Percentiles rank a stretch among this genome's conserved stretches.
phyloP scores from a whole-genome alignment of 2,113 vertebrate genomes.

The Myiopsitta monachus region DNA sequence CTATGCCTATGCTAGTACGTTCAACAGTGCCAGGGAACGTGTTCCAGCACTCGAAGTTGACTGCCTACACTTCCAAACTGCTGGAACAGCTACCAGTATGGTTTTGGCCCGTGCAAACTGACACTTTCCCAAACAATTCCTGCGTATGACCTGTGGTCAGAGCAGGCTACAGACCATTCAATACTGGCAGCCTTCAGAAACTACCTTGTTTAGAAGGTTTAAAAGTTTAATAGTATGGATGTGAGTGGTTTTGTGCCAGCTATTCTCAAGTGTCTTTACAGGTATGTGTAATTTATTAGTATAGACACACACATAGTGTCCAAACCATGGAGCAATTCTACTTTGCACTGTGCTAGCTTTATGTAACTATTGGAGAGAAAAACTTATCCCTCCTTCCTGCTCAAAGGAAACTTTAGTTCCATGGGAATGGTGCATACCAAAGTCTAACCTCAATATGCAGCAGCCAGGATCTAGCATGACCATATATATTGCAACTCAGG shows the following conservation, averaged over 20 bases:
- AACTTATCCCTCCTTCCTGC: fast-evolving
- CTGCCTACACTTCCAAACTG: conserved; percentile 1
- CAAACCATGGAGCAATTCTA: not conserved
- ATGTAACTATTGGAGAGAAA: not conserved
- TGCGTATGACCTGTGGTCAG: conserved; percentile 16
- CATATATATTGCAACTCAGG: not conserved
- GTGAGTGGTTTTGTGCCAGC: not conserved
- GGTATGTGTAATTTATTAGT: not conserved
- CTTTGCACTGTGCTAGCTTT: not conserved
- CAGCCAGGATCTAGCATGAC: not conserved
- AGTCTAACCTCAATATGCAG: not conserved
- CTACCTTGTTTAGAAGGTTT: conserved; percentile 31
- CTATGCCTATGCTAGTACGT: not conserved
- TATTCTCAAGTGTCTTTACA: not conserved
- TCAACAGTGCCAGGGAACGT: conserved; percentile 14
- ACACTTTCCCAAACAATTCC: conserved; percentile 51
- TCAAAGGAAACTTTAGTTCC: not conserved
- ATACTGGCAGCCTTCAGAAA: not conserved
- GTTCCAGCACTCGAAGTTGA: conserved; percentile 4
- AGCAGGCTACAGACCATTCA: conserved; percentile 5
- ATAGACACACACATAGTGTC: not conserved
- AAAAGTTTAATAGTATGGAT: conserved; percentile 24
- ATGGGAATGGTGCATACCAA: not conserved
- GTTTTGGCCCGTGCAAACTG: conserved; percentile 21
- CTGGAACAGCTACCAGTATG: conserved; percentile 20